These are phyloP conservation scores for Chaetoderma sp. DNA, from an alignment of 2,888 invertebrate genomes.

Conservation along the genomic window DNA sequence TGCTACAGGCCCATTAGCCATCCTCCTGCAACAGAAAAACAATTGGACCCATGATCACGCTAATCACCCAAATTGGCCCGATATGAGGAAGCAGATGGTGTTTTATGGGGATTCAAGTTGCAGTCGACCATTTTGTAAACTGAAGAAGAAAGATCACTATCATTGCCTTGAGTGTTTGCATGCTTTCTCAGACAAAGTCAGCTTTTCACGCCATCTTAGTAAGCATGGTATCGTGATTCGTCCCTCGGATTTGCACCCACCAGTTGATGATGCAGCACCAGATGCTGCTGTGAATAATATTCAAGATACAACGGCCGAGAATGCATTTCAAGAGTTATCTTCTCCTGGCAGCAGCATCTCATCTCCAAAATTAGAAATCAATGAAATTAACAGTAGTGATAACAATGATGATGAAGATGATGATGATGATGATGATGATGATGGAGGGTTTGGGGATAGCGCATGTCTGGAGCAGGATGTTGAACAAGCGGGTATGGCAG, in stretches of 20 bases:
- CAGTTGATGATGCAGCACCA: neutral
- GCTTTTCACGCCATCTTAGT: slow-evolving; percentile 78
- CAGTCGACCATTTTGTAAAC: slow-evolving; percentile 83
- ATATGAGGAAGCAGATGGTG: slow-evolving; percentile 58
- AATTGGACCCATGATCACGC: slow-evolving; percentile 33
- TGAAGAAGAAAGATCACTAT: slow-evolving; percentile 82
- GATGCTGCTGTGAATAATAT: neutral
- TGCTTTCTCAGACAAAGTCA: slow-evolving; percentile 81
- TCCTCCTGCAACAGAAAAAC: slow-evolving; percentile 50
- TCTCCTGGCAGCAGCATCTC: too few species aligned
- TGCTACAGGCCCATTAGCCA: slow-evolving; percentile 45
- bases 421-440: neutral
- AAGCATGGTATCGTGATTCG: slow-evolving; percentile 73
- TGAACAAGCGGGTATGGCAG: too few species aligned
- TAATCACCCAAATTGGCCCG: slow-evolving; percentile 50
- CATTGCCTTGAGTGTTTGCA: slow-evolving; percentile 86
- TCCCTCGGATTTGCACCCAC: slow-evolving; percentile 24
- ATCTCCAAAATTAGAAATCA: neutral
- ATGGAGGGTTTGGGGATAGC: neutral
- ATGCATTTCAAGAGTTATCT: too few species aligned
- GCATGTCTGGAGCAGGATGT: too few species aligned
- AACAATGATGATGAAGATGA: neutral
- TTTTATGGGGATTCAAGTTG: slow-evolving; percentile 71
- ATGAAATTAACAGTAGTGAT: neutral
- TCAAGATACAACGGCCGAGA: neutral